These are phyloP conservation scores for Fundulus diaphanus DNA, from an alignment of 2,797 vertebrate species.

Conservation along the genomic window DNA sequence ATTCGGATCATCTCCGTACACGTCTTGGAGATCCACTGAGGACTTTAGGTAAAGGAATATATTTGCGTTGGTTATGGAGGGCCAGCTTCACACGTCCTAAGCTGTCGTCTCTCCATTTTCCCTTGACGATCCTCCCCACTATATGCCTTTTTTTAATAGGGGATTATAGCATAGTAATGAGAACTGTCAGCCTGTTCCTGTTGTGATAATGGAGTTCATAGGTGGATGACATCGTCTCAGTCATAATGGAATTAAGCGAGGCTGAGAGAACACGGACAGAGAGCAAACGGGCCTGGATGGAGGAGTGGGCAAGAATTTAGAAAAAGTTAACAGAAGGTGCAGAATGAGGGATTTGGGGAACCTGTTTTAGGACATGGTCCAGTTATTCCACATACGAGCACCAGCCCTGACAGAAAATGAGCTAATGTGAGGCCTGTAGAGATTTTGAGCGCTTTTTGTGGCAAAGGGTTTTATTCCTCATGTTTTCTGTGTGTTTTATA, in stretches of 20 bases:
- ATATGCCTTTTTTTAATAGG: constrained; percentile 69
- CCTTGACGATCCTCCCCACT: constrained; percentile 38
- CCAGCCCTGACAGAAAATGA: constrained; percentile 6
- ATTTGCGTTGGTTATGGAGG: constrained; percentile 39
- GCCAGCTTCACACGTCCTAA: constrained; percentile 48
- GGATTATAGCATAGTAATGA: constrained; percentile 81
- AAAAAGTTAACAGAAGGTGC: constrained; percentile 50
- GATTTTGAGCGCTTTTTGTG: background rate
- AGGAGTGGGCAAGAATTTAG: constrained; percentile 36
- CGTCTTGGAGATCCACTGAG: constrained; percentile 14
- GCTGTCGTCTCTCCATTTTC: constrained; percentile 49
- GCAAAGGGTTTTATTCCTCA: background rate
- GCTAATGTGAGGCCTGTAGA: background rate
- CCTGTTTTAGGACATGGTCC: constrained; percentile 21
- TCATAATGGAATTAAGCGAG: constrained; percentile 79
- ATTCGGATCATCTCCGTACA: background rate
- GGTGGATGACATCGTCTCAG: constrained; percentile 79
- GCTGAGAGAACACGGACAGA: constrained; percentile 58
- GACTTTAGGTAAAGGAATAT: constrained; percentile 33
- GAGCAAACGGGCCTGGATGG: constrained; percentile 14
- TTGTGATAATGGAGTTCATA: constrained; percentile 81
- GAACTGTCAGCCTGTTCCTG: constrained; percentile 77
- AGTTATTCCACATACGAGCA: constrained; percentile 15
- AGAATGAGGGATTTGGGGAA: constrained; percentile 34
- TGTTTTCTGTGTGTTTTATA: background rate